Conservation (phyloP, 2,888 invertebrate species). For the Teleogryllus oceanicus region DNA sequence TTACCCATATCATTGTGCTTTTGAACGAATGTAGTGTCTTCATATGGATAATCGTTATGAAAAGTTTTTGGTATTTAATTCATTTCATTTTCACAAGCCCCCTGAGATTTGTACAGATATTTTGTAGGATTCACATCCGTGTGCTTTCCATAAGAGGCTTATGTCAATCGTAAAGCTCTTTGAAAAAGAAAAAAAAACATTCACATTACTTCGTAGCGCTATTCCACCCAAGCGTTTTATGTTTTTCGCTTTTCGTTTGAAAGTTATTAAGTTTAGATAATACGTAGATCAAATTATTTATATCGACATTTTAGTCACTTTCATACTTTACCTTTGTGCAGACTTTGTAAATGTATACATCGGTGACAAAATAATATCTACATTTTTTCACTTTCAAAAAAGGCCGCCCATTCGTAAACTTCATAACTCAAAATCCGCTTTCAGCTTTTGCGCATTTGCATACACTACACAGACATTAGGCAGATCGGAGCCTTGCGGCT, state of each 20-base stretch:
- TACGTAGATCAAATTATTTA: background rate
- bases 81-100: too few species aligned
- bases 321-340: background rate
- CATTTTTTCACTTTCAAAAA: background rate
- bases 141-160: too few species aligned
- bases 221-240: too few species aligned
- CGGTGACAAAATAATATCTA: conserved; percentile 3
- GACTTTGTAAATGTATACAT: background rate
- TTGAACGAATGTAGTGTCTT: too few species aligned
- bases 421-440: conserved; percentile 9
- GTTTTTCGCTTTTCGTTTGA: background rate
- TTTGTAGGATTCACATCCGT: too few species aligned
- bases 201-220: too few species aligned
- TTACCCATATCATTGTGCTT: too few species aligned
- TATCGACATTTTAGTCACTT: background rate
- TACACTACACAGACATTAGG: conserved; percentile 5
- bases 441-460: background rate
- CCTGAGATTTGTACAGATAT: too few species aligned
- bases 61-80: too few species aligned
- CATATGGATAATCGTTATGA: too few species aligned
- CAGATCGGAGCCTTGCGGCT: background rate
- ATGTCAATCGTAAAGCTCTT: too few species aligned
- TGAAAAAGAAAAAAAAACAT: too few species aligned
- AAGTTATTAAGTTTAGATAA: background rate
- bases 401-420: background rate